Base-by-base conservation (phyloP, 2,797 vertebrate genomes). In the Poecilia velifera region DNA sequence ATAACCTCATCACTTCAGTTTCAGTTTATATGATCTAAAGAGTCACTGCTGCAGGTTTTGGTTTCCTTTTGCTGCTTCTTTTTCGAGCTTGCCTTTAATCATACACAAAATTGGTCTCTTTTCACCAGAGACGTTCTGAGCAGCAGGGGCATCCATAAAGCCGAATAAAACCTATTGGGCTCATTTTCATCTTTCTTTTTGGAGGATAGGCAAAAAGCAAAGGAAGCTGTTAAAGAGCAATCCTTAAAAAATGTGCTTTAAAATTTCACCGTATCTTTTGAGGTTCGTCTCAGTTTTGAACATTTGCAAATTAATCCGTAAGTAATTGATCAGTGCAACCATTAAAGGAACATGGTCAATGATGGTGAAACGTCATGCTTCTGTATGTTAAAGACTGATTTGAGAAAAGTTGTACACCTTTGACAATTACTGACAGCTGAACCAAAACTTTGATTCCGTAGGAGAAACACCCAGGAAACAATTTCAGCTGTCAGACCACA, bases 1-100 rank as follows among this genome's bases (percentile, higher is more conserved):
- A 94, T 88, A 90, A 90, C 84, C 55, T 81, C 82, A 87, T 93
- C 87, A 88, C 81, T 86, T 57, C 3, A 8, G 43, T 82, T 76
- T 84, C 72, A 84, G 79, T 74, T 78, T 62, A 81, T 74, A 79
- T 84, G 77, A 83, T 73, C 81, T 83, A 62, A 87, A 82, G 73
- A 87, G 74, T 53, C 80, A 51, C 76, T 45, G 53, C 76, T 45
- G 53, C 75, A 76, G 74, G 34, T 76, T 87, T 89, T 85, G 82
- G 25, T 70, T 41, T 45, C 16, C 34, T 64, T 73, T 36, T 53
- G 25, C 31, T 76, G 43, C 18, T 79, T 84, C 76, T 16, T 71
- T 45, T 71, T 71, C 14, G 0, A 84, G 76, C 59, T 76, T 53
- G 76, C 83, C 86, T 93, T 92, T 93, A 77, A 92, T 93, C 90